Base-by-base conservation (phyloP, 2,888 invertebrate genomes). In the Athalia circularis region DNA sequence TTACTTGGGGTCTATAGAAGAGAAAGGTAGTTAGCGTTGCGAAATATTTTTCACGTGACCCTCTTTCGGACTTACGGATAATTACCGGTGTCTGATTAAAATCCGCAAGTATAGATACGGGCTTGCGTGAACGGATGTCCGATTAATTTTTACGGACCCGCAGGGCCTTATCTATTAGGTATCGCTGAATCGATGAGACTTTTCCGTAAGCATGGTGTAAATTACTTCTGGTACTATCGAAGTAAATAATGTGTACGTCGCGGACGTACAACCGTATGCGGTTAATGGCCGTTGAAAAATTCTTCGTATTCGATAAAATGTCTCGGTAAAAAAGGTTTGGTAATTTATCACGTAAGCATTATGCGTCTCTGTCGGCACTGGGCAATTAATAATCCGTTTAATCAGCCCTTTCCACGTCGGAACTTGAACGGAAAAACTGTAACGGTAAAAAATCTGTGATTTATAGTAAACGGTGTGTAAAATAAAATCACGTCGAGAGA, bases 361-460 rank as follows among this genome's bases (percentile, higher is more conserved):
- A 67, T 79, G 79, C 79, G 67, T 79, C 79, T 76, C 76, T 79
- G 83, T 80, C 85, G 78, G 68, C 77, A 68, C 68, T n/a, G 78
- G 45, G 72, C 86, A 88, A 88, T 88, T 88, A 88, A 88, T 88
- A 88, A 87, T 86, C 86, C 86, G 83, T 87, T 88, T 87, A 88
- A 88, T 88, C 88, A 86, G 85, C 77, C 82, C 83, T 82, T 83
- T 83, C 84, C 82, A 83, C 84, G 84, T 81, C 80, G 83, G 67
- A 79, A 80, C 79, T 75, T 81, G 79, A 78, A 80, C 81, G 82
- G 82, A 85, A 85, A 83, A 82, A 80, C 64, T 81, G 81, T 79
- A 78, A 75, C 80, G 79, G 83, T 86, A 86, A 87, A 87, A 72
- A 86, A 83, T 81, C 65, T 80, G 85, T 88, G 88, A 88, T 88